These are phyloP conservation scores for Sterrhoptilus dennistouni DNA, from an alignment of 2,113 vertebrate genomes.

Conservation along the genomic window DNA sequence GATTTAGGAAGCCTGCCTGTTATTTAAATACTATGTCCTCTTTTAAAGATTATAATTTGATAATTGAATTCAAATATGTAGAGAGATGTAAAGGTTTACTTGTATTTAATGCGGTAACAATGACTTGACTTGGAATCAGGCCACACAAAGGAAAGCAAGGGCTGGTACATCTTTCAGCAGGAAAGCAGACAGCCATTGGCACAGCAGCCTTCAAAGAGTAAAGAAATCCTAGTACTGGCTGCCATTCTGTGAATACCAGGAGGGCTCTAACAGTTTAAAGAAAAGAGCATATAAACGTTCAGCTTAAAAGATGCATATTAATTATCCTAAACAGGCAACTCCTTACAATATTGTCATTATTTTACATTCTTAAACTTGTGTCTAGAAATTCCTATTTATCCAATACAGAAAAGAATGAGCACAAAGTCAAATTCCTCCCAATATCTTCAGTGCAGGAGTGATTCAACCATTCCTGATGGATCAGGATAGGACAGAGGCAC, in stretches of 20 bases:
- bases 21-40: background rate
- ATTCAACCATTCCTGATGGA: background rate
- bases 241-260: background rate
- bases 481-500: background rate
- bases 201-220: background rate
- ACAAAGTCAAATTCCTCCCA: background rate
- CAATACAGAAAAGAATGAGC: fast-evolving
- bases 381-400: background rate
- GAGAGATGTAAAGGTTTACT: background rate
- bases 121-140: constrained; percentile 9
- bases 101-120: background rate
- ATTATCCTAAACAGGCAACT: background rate
- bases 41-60: background rate
- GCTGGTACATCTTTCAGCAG: background rate
- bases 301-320: background rate
- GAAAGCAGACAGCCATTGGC: background rate
- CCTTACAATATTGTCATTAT: background rate
- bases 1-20: background rate
- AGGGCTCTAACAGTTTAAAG: background rate
- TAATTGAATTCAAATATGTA: background rate
- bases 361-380: background rate
- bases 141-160: constrained; percentile 16
- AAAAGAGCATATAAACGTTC: background rate
- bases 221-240: background rate
- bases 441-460: background rate